These are phyloP conservation scores for Sylvilagus floridanus DNA, from an alignment of 2,797 vertebrate species.

Conservation along the genomic window DNA sequence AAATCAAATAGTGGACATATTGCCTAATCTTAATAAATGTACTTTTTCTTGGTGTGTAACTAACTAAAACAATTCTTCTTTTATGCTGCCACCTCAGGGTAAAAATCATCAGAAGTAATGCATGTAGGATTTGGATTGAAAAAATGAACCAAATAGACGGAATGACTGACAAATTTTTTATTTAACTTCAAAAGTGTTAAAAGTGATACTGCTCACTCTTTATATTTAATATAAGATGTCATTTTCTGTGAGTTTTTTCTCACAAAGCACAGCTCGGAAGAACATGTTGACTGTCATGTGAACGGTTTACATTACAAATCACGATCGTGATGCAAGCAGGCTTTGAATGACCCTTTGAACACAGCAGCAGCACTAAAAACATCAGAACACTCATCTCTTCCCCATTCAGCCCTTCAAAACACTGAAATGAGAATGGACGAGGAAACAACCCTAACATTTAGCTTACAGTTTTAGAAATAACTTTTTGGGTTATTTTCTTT, in stretches of 20 bases:
- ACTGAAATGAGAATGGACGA: conserved; percentile 63
- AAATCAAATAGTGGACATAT: conserved; percentile 70
- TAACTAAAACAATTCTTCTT: conserved; percentile 81
- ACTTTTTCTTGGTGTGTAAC: conserved; percentile 76
- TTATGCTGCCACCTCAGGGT: conserved; percentile 69
- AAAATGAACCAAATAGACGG: conserved; percentile 43
- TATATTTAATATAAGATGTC: conserved; percentile 79
- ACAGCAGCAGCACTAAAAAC: conserved; percentile 74
- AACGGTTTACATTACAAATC: conserved; percentile 81
- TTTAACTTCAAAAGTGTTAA: conserved; percentile 79
- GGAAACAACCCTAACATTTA: conserved; percentile 68
- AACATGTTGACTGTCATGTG: conserved; percentile 82
- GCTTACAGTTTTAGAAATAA: conserved; percentile 79
- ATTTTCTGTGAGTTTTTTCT: conserved; percentile 78
- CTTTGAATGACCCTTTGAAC: conserved; percentile 82
- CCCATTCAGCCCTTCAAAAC: conserved; percentile 71
- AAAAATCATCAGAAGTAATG: conserved; percentile 57
- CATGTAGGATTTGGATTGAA: conserved; percentile 75
- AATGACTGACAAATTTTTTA: conserved; percentile 55
- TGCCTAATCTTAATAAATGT: conserved; percentile 72
- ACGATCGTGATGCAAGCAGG: conserved; percentile 75
- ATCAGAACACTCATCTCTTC: conserved; percentile 70
- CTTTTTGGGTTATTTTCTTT: background rate
- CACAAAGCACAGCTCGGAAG: conserved; percentile 78
- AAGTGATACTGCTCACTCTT: conserved; percentile 78